Evolutionary conservation across 2,797 vertebrate genomes (phyloP).

Genomic region (Gadopsis marmoratus): DNA sequence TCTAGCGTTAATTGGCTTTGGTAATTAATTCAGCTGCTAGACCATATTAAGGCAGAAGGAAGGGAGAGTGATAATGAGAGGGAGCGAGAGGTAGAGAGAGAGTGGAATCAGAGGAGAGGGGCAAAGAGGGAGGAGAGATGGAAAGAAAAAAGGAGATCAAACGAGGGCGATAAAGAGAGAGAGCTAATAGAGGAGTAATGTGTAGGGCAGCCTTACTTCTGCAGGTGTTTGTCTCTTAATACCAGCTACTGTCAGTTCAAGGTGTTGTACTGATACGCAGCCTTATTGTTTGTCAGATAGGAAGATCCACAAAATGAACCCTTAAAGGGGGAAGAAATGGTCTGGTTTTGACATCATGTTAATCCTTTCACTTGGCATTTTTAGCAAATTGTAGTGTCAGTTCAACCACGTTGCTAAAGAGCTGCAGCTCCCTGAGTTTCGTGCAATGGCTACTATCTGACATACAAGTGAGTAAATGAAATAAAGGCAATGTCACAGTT

Average conservation of each 20-base stretch:
- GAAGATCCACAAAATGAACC: background rate
- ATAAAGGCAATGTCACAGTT: too few species aligned
- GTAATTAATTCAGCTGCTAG: slow-evolving; percentile 98
- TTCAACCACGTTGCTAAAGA: background rate
- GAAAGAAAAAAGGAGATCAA: slow-evolving; percentile 10
- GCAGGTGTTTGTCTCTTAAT: background rate
- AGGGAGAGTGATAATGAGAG: slow-evolving; percentile 78
- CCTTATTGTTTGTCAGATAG: background rate
- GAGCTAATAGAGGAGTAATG: slow-evolving; percentile 5
- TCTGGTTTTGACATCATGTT: background rate
- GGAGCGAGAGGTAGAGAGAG: slow-evolving; percentile 8
- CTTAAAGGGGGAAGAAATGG: background rate
- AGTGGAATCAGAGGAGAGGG: background rate
- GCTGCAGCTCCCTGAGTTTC: too few species aligned
- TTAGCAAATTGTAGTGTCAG: background rate
- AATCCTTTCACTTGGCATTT: background rate
- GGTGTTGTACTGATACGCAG: background rate
- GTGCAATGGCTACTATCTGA: too few species aligned
- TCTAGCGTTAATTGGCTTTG: slow-evolving; percentile 99
- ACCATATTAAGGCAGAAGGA: slow-evolving; percentile 86
- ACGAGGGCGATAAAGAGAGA: slow-evolving; percentile 36
- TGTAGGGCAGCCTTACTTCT: slow-evolving; percentile 4
- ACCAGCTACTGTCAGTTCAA: background rate
- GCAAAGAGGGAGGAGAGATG: background rate
- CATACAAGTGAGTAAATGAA: too few species aligned